Evolutionary conservation across 1,140 invertebrate genomes (phyloP).

Genomic region (Psilanteris sp.): DNA sequence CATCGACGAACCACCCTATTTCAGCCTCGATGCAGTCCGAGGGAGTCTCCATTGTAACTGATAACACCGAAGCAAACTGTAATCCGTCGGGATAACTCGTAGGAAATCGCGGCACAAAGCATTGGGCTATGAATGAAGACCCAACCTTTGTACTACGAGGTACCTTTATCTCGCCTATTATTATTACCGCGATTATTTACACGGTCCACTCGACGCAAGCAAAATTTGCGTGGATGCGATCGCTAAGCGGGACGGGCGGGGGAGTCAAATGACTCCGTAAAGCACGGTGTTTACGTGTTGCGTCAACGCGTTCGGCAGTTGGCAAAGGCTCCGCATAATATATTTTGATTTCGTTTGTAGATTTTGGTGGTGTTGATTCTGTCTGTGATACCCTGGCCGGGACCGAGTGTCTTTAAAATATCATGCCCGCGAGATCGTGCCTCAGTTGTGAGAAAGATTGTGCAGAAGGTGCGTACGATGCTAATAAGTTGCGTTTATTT

Average conservation of each 20-base stretch:
- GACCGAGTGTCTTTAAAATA: slow-evolving; percentile 90
- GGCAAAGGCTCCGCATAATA: too few relatives aligned
- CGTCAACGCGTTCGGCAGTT: slow-evolving; percentile 12
- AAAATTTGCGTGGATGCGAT: too few relatives aligned
- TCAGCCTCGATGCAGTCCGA: slow-evolving; percentile 36
- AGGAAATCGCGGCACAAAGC: slow-evolving; percentile 61
- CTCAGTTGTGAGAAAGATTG: slow-evolving; percentile 91
- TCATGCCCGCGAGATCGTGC: slow-evolving; percentile 93
- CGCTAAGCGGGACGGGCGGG: too few relatives aligned
- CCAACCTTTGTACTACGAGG: slow-evolving; percentile 87
- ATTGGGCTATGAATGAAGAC: slow-evolving; percentile 84
- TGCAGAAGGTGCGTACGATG: slow-evolving; percentile 86
- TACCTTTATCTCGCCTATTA: slow-evolving; percentile 72
- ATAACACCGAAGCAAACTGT: slow-evolving; percentile 27
- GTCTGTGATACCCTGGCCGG: slow-evolving; percentile 91
- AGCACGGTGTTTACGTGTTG: slow-evolving; percentile 47
- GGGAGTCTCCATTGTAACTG: slow-evolving; percentile 49
- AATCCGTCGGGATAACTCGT: slow-evolving; percentile 32
- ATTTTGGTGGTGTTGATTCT: slow-evolving; percentile 88
- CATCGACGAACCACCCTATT: slow-evolving; percentile 66
- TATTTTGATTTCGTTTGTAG: slow-evolving; percentile 74
- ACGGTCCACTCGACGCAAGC: too few relatives aligned
- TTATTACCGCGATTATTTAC: too few relatives aligned
- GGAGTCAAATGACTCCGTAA: too few relatives aligned
- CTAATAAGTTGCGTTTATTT: too few relatives aligned